A percentile compares a stretch with the other conserved stretches of the same genome.
Evolutionary conservation across 2,888 invertebrate genomes (phyloP).

Genomic region (Deroplatys truncata): DNA sequence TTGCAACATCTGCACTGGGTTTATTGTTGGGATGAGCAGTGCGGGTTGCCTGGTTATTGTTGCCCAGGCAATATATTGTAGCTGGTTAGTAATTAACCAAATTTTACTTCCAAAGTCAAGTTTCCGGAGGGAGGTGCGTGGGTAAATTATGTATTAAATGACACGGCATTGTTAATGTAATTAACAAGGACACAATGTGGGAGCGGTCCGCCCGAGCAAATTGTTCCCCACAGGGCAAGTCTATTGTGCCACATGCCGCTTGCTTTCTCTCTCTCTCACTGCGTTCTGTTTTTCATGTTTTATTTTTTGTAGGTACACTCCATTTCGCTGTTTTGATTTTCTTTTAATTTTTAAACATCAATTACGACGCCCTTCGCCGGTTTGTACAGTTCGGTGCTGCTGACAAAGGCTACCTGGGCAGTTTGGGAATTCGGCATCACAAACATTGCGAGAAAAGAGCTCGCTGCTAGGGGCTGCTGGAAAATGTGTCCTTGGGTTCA

Average conservation of each 20-base stretch:
- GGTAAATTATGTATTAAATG: slow-evolving; percentile 15
- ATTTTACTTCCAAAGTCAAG: slow-evolving; percentile 7
- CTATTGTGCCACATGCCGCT: neutral
- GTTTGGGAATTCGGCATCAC: neutral
- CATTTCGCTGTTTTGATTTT: slow-evolving; percentile 17
- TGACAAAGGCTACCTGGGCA: neutral
- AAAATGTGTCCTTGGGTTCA: no score
- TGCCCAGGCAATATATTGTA: neutral
- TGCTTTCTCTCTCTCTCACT: neutral
- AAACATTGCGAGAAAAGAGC: neutral
- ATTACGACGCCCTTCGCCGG: neutral
- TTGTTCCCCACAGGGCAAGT: slow-evolving; percentile 12
- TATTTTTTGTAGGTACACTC: slow-evolving; percentile 4
- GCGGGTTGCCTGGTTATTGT: neutral
- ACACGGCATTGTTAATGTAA: slow-evolving; percentile 14
- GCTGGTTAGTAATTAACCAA: slow-evolving; percentile 6
- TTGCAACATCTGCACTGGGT: neutral
- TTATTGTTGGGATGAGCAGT: neutral
- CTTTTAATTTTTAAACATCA: slow-evolving; percentile 18
- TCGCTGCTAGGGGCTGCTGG: neutral
- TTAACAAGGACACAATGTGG: slow-evolving; percentile 1
- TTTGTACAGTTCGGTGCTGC: neutral
- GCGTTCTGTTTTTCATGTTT: neutral
- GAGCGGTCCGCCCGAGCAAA: neutral
- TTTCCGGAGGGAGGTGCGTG: neutral